Percentiles rank a stretch among this genome's conserved stretches.
These are phyloP conservation scores for Acomys russatus DNA, from an alignment of 2,797 vertebrate species.

Conservation along the genomic window DNA sequence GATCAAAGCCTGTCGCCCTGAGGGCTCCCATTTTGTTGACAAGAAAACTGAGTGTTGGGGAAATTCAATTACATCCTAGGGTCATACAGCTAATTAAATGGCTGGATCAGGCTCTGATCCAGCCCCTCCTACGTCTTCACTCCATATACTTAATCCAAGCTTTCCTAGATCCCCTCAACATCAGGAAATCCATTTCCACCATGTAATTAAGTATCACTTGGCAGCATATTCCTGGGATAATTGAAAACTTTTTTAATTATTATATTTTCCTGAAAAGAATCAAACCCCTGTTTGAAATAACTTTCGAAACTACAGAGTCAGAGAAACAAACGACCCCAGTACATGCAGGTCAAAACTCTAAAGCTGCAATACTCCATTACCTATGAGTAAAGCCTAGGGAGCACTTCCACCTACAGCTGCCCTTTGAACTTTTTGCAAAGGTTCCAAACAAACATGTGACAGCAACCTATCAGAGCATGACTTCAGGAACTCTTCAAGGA, in stretches of 20 bases:
- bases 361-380: not conserved
- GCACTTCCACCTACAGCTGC: slow-evolving; percentile 1
- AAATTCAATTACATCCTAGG: slow-evolving; percentile 34
- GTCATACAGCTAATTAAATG: slow-evolving; percentile 15
- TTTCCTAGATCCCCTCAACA: not conserved
- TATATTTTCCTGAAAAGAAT: slow-evolving; percentile 1
- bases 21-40: slow-evolving; percentile 20
- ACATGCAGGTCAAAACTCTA: slow-evolving; percentile 10
- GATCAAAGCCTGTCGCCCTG: not conserved
- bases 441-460: slow-evolving; percentile 4
- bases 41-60: slow-evolving; percentile 40
- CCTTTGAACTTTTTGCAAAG: slow-evolving; percentile 34
- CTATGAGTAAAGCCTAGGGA: not conserved
- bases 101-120: not conserved
- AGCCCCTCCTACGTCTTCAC: not conserved
- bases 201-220: not conserved
- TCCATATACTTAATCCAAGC: not conserved
- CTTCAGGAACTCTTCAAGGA: not conserved
- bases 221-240: slow-evolving; percentile 30
- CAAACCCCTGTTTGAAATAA: slow-evolving; percentile 26
- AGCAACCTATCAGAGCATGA: slow-evolving; percentile 2
- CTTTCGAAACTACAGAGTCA: slow-evolving; percentile 48
- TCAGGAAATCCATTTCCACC: slow-evolving; percentile 26
- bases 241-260: slow-evolving; percentile 47
- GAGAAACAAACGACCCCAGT: slow-evolving; percentile 17